Evolutionary conservation across 2,888 invertebrate genomes (phyloP), one percentile per base, ranked within the genome.

Genomic region (Helicoverpa assulta): DNA sequence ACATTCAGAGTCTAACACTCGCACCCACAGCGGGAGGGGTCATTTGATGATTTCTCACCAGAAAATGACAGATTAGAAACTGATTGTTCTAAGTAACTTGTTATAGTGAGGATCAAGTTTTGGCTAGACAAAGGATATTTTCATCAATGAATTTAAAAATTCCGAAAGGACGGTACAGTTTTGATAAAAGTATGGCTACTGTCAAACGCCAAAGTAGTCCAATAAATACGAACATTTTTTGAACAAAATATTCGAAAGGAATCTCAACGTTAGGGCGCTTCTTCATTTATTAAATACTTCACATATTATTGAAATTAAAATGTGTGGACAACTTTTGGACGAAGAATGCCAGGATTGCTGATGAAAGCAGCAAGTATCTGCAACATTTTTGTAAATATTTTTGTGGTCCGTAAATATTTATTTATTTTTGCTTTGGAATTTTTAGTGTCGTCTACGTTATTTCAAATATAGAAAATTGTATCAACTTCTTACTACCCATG

Each of bases 221-320:
- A 70, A 72, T 51, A 70, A 68, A 29, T 67, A 75, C 1, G 21
- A 64, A 55, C n/a, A n/a, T n/a, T n/a, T 54, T 51, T 69, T 63
- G 40, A 29, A 54, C 53, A 1, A 60, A 67, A 72, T 61, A 69
- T 73, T 63, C 29, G 12, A 7, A 58, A 75, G 60, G 75, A 72
- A 83, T 83, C 19, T 58, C 56, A 60, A 70, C 73, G 59, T 73
- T 67, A 71, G 57, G 59, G 50, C 40, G 58, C 52, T 29, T 60
- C 57, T 67, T 73, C 65, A 67, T 72, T 77, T 74, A 80, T 72
- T 72, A 72, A 70, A 82, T 81, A 81, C 66, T 79, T 69, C 52
- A 65, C 65, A 16, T 63, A 65, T 65, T 80, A 76, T 69, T 75
- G 55, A 79, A 79, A 79, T 80, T 73, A 69, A 82, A 79, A 64